Evolutionary conservation across 2,797 vertebrate genomes (phyloP).

Genomic region (Pteropus rufus): DNA sequence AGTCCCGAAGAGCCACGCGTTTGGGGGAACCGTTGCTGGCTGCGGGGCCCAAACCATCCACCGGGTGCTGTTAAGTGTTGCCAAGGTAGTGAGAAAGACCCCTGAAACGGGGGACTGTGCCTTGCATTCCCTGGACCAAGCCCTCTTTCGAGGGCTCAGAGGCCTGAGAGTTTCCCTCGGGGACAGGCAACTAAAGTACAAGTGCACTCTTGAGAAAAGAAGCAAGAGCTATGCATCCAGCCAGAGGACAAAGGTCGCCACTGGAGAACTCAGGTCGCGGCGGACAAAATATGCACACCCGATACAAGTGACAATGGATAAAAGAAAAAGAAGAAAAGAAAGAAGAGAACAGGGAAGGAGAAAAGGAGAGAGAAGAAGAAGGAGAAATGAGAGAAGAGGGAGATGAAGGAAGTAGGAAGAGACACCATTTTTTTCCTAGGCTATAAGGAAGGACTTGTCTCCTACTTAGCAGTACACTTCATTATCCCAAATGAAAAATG

Average conservation of each 20-base stretch:
- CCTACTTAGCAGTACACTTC: too few species aligned
- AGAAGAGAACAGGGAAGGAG: background rate
- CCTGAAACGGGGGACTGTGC: too few species aligned
- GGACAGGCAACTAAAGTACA: background rate
- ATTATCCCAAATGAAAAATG: background rate
- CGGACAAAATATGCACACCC: accelerated
- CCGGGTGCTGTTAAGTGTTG: too few species aligned
- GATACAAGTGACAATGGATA: accelerated
- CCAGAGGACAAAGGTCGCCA: too few species aligned
- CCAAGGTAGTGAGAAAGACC: background rate
- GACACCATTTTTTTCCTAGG: background rate
- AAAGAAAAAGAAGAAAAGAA: background rate
- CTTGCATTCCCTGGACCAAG: background rate
- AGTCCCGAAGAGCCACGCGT: accelerated
- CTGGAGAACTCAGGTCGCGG: accelerated
- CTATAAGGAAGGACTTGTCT: background rate
- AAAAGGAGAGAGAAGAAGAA: too few species aligned
- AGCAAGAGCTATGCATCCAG: background rate
- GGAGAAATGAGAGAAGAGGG: background rate
- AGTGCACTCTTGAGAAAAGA: background rate
- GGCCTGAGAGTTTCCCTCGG: too few species aligned
- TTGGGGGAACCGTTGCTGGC: accelerated
- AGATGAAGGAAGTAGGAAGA: background rate
- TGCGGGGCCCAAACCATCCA: accelerated
- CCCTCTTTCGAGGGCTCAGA: too few species aligned